These are phyloP conservation scores for Hirtodrosophila confusa DNA, from an alignment of 2,888 invertebrate genomes.

Conservation along the genomic window DNA sequence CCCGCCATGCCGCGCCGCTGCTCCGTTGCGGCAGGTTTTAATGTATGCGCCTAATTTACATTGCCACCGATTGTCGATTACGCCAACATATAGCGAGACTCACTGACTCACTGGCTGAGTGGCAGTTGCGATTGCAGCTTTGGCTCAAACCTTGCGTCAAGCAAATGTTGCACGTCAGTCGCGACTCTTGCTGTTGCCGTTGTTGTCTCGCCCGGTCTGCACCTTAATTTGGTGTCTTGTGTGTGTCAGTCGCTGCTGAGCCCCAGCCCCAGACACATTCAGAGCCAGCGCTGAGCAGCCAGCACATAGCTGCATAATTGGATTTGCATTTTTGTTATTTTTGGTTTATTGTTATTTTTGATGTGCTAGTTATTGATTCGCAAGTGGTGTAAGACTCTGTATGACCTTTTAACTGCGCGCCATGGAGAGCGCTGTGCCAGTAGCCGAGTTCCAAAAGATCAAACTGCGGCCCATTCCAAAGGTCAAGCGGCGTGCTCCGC, in stretches of 20 bases:
- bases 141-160: constrained; percentile 58
- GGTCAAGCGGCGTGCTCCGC: constrained; percentile 78
- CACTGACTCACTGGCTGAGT: constrained; percentile 32
- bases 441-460: constrained; percentile 80
- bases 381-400: constrained; percentile 22
- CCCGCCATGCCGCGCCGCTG: constrained; percentile 9
- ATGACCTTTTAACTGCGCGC: constrained; percentile 1
- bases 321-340: constrained; percentile 67
- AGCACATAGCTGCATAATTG: constrained; percentile 64
- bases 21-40: constrained; percentile 24
- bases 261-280: constrained; percentile 56
- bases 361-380: constrained; percentile 59
- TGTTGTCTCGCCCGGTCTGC: constrained; percentile 45
- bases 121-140: constrained; percentile 66
- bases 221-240: constrained; percentile 48
- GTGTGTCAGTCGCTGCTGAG: constrained; percentile 65
- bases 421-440: constrained; percentile 60
- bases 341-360: constrained; percentile 25
- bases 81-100: constrained; percentile 40
- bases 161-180: constrained; percentile 72
- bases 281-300: constrained; percentile 21
- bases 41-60: constrained; percentile 73
- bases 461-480: constrained; percentile 78
- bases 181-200: constrained; percentile 38
- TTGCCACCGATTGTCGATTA: constrained; percentile 71